Conservation (phyloP, 2,888 invertebrate genomes). For the Calliphora vomitoria region DNA sequence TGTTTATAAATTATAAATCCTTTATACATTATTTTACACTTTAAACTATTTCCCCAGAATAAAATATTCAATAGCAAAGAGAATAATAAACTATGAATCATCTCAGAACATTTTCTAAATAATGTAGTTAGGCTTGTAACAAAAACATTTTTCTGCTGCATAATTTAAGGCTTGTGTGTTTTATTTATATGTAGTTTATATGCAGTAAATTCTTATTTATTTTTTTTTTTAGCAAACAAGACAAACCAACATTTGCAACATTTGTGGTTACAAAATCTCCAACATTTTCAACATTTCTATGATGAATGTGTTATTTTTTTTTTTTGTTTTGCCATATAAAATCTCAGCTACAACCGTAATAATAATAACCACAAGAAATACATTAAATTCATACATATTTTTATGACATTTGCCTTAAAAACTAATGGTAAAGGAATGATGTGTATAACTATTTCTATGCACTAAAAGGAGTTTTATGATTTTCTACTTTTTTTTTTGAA, state of each 20-base stretch:
- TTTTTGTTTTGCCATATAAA: background rate
- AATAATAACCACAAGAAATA: constrained; percentile 61
- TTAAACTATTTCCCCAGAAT: too few relatives aligned
- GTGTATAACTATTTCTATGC: constrained; percentile 18
- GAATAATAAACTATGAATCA: background rate
- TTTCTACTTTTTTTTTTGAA: constrained; percentile 11
- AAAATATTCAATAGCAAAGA: too few relatives aligned
- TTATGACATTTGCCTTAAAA: constrained; percentile 48
- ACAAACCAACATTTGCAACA: constrained; percentile 38
- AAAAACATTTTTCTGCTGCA: constrained; percentile 38
- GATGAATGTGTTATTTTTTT: constrained; percentile 31
- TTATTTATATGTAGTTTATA: background rate
- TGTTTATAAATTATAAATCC: too few relatives aligned
- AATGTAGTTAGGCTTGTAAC: background rate
- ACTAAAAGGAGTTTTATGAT: constrained; percentile 16
- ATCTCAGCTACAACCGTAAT: constrained; percentile 50
- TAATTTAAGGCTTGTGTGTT: constrained; percentile 30
- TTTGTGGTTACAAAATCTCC: constrained; percentile 62
- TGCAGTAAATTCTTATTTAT: background rate
- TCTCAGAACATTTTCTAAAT: background rate
- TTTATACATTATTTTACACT: too few relatives aligned
- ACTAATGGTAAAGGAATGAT: constrained; percentile 46
- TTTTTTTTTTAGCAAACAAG: background rate
- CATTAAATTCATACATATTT: constrained; percentile 68
- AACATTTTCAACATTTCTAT: constrained; percentile 58